Evolutionary conservation across 2,113 vertebrate genomes (phyloP).

Genomic region (Corapipo altera): DNA sequence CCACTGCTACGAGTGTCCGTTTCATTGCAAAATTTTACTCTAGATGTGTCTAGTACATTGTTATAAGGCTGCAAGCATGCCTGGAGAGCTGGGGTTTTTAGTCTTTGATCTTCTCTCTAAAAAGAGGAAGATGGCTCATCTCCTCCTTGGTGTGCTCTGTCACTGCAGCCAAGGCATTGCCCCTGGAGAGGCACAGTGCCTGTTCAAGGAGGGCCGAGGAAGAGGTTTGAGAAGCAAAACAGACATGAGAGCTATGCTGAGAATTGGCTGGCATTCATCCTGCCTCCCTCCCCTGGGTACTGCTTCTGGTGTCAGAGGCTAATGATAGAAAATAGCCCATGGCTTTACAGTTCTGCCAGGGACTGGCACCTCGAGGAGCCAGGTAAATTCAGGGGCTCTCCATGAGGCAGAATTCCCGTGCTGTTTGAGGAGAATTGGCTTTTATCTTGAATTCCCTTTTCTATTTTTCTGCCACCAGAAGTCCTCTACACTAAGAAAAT

Average conservation of each 20-base stretch:
- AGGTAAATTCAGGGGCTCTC: background rate
- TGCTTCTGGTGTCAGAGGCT: background rate
- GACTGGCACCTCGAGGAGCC: background rate
- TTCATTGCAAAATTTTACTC: background rate
- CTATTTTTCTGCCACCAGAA: background rate
- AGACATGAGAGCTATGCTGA: background rate
- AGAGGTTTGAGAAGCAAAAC: background rate
- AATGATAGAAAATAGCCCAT: background rate
- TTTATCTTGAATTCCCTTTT: background rate
- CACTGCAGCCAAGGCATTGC: background rate
- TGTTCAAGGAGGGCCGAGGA: background rate
- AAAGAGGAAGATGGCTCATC: background rate
- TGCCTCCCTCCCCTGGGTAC: background rate
- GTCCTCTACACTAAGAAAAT: background rate
- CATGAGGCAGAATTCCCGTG: background rate
- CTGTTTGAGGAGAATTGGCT: background rate
- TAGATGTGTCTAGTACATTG: background rate
- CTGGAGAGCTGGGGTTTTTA: background rate
- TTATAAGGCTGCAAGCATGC: background rate
- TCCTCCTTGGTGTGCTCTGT: background rate
- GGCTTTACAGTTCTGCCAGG: background rate
- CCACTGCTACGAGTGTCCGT: accelerated
- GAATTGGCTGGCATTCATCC: background rate
- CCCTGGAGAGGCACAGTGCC: background rate
- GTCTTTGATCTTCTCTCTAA: background rate